These are phyloP conservation scores for Corythoichthys haematopterus DNA, from an alignment of 2,113 vertebrate species.

Conservation along the genomic window DNA sequence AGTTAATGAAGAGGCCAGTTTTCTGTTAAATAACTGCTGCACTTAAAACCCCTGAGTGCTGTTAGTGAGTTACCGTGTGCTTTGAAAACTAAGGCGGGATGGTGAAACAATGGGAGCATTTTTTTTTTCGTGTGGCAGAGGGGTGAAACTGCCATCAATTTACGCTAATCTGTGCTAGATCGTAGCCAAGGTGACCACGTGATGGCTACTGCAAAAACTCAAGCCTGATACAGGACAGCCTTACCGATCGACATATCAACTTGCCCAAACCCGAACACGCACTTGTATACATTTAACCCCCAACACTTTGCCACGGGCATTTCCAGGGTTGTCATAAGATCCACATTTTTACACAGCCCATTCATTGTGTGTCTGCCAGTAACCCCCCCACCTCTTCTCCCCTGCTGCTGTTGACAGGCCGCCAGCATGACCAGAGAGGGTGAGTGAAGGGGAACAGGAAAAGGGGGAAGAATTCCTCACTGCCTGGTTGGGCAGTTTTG, in stretches of 20 bases:
- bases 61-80: not conserved
- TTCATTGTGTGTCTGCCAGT: conserved; percentile 62
- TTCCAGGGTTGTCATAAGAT: conserved; percentile 66
- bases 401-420: conserved; percentile 35
- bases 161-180: conserved; percentile 28
- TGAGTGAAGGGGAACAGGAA: conserved; percentile 8
- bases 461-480: conserved; percentile 34
- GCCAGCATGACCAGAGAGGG: conserved; percentile 28
- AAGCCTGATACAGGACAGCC: conserved; percentile 35
- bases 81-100: conserved; percentile 12
- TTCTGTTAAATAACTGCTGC: too few relatives aligned
- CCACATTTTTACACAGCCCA: conserved; percentile 65
- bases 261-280: conserved; percentile 6
- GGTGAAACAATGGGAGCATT: conserved; percentile 18
- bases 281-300: conserved; percentile 12
- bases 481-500: conserved; percentile 45
- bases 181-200: conserved; percentile 43
- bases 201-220: conserved; percentile 34
- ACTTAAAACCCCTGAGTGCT: conserved; percentile 2
- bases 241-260: conserved; percentile 11
- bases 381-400: conserved; percentile 4
- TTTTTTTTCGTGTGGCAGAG: conserved; percentile 13
- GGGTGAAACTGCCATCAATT: conserved; percentile 35
- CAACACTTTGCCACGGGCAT: conserved; percentile 34
- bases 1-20: too few relatives aligned